phyloP scores from a whole-genome alignment of 2,797 vertebrate species.

The Periparus ater region DNA sequence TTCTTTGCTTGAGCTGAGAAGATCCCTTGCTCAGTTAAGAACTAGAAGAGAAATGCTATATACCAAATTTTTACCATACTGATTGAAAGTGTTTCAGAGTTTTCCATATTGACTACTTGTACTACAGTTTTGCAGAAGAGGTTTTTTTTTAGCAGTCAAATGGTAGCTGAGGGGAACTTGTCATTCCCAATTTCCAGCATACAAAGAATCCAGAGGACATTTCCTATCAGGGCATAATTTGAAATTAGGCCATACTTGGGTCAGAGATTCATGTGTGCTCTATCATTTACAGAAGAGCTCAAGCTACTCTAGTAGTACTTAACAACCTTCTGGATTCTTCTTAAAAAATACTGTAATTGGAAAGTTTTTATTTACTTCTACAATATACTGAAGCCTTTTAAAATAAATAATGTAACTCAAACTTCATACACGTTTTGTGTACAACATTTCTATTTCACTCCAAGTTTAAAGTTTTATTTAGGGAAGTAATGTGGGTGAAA shows the following conservation, averaged over 20 bases:
- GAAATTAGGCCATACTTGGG: neutral
- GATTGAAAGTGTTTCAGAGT: neutral
- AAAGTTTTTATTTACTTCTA: neutral
- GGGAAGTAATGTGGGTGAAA: neutral
- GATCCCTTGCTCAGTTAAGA: neutral
- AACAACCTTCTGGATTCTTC: neutral
- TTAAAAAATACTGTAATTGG: neutral
- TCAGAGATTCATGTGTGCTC: neutral
- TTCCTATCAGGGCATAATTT: conserved; percentile 35
- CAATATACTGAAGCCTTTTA: neutral
- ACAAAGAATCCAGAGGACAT: neutral
- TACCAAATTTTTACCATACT: neutral
- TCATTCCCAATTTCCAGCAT: neutral
- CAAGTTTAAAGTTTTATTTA: neutral
- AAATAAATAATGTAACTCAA: neutral
- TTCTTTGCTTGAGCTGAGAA: neutral
- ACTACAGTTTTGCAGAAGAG: neutral
- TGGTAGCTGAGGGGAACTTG: neutral
- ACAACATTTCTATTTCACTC: neutral
- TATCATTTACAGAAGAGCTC: neutral
- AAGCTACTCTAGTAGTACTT: neutral
- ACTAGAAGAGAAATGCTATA: neutral
- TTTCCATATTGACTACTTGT: neutral
- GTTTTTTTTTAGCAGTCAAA: neutral
- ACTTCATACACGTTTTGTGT: neutral